A percentile compares a stretch with the other conserved stretches of the same genome.
Evolutionary conservation across 2,888 invertebrate genomes (phyloP).

Genomic region (Polyploca ridens): DNA sequence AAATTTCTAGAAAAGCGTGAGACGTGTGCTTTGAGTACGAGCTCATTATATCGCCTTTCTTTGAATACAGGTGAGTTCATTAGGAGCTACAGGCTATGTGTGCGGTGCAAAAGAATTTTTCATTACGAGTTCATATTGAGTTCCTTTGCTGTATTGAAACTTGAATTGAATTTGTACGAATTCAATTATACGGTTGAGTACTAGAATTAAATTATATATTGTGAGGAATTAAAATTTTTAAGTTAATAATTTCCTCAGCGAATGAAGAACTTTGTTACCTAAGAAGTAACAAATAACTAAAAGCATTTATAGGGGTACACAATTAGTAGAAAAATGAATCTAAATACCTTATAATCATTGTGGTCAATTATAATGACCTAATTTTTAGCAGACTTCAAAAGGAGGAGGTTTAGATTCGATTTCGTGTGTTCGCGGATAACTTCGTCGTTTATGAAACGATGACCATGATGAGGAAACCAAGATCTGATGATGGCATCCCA

Average conservation of each 20-base stretch:
- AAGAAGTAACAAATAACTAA: too few relatives aligned
- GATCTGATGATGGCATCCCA: too few relatives aligned
- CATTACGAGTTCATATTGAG: conserved; percentile 69
- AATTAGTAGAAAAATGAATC: too few relatives aligned
- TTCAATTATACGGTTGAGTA: neutral
- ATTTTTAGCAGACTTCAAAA: too few relatives aligned
- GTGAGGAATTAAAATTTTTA: neutral
- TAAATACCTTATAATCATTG: too few relatives aligned
- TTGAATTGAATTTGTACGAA: conserved; percentile 43
- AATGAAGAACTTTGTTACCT: too few relatives aligned
- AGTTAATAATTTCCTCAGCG: neutral
- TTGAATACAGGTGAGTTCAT: conserved; percentile 46
- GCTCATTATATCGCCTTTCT: conserved; percentile 50
- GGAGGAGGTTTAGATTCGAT: too few relatives aligned
- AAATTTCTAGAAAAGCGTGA: conserved; percentile 33
- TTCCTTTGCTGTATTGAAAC: conserved; percentile 39
- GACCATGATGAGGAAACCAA: too few relatives aligned
- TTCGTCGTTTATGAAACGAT: too few relatives aligned
- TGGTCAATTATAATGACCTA: too few relatives aligned
- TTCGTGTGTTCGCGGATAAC: too few relatives aligned
- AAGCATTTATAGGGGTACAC: too few relatives aligned
- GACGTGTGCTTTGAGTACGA: conserved; percentile 38
- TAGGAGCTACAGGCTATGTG: conserved; percentile 27
- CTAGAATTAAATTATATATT: neutral
- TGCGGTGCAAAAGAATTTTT: conserved; percentile 73